A percentile compares a stretch with the other conserved stretches of the same genome.
These are phyloP conservation scores for Ophthalmolycus amberensis DNA, from an alignment of 2,113 vertebrate species.

Conservation along the genomic window DNA sequence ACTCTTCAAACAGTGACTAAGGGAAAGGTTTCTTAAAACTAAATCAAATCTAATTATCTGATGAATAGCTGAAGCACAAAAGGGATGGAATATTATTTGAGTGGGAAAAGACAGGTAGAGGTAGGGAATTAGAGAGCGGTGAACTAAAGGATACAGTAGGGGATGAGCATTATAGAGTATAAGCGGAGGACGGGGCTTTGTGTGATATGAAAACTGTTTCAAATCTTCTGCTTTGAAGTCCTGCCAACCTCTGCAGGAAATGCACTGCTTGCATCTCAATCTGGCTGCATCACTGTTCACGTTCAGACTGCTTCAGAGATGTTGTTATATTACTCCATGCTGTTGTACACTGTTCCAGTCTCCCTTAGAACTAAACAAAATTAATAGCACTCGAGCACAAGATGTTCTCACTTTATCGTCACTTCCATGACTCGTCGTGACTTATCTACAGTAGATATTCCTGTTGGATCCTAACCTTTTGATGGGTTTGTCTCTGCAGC, in stretches of 20 bases:
- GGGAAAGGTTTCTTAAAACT: not conserved
- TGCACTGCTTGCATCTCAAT: not conserved
- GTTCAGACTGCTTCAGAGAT: not conserved
- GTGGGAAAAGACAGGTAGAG: not conserved
- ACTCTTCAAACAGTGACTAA: slow-evolving; percentile 1
- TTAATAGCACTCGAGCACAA: not conserved
- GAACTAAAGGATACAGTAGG: not conserved
- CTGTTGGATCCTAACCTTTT: not conserved
- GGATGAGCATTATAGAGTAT: slow-evolving; percentile 18
- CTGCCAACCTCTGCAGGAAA: slow-evolving; percentile 46
- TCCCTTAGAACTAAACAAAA: not conserved
- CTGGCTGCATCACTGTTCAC: not conserved
- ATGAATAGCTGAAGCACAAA: slow-evolving; percentile 10
- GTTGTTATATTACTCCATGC: not conserved
- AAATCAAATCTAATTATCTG: not conserved
- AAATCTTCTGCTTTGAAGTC: slow-evolving; percentile 52
- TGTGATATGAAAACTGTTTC: slow-evolving; percentile 53
- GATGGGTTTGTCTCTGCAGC: slow-evolving; percentile 80
- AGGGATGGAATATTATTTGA: not conserved
- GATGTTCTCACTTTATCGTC: not conserved
- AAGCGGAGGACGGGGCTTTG: slow-evolving; percentile 36
- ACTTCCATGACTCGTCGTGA: not conserved
- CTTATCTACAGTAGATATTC: not conserved
- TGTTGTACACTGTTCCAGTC: not conserved
- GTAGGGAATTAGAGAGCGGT: slow-evolving; percentile 6